Base-by-base conservation (phyloP, 30 jellyfish, hydroid and myxozoan genomes). In the Clytia hemisphaerica region DNA sequence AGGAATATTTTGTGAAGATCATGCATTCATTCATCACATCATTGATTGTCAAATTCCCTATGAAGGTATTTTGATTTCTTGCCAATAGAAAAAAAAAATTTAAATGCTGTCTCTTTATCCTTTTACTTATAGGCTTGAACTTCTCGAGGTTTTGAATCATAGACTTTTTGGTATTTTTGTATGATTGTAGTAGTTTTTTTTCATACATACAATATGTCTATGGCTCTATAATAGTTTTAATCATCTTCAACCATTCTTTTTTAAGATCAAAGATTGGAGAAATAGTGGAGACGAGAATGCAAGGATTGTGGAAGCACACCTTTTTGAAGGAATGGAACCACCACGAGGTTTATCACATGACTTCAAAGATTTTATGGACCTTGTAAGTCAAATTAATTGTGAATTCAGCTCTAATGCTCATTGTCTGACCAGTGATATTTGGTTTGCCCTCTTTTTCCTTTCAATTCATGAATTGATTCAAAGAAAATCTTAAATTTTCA, bases 221-320 rank as follows among this genome's bases (percentile, higher is more conserved):
- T 10, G 15, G 12, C n/a, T 42, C 53, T 42, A n/a, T n/a, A n/a
- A n/a, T n/a, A n/a, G n/a, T n/a, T n/a, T n/a, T n/a, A n/a, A n/a
- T n/a, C 3, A 37, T 37, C 61, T 24, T 16, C 7, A 1, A 33
- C 21, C 31, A 19, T 53, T 29, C 22, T 2, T 50, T 32, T 45
- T 64, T 27, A 30, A 85, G 96, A 78, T 78, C 18, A 85, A 85
- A 63, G 96, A 85, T 15, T 73, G 78, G n/a, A 77, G 96, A 45
- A 85, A 72, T 30, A 80, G 83, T 0, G 96, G 96, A 26, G 96
- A 85, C 58, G 96, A 85, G 44, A 77, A 77, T 73, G 96, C 96
- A 21, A 53, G 90, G 37, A 85, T 85, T 47, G 50, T 77, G 50
- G 92, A 77, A 48, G 96, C 79, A 4, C 96, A 79, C 46, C 21